Conservation (phyloP, 1,140 invertebrate species). For the Zaprionus camerounensis region DNA sequence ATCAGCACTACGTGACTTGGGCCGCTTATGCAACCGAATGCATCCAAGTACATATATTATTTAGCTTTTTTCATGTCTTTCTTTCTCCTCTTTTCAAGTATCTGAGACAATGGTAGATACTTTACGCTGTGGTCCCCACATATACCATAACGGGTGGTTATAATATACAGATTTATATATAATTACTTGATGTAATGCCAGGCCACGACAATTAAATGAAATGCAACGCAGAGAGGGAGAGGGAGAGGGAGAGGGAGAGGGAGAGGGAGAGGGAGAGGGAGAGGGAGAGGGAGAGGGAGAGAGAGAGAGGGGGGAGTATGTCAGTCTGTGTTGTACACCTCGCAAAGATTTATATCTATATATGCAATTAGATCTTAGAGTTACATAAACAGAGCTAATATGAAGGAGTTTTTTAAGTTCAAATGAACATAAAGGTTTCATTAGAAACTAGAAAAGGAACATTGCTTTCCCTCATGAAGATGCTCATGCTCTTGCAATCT, state of each 20-base stretch:
- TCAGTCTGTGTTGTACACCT: too few species aligned
- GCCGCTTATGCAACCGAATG: slow-evolving; percentile 35
- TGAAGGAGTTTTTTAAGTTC: background rate
- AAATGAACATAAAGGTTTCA: too few species aligned
- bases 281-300: background rate
- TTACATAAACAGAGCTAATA: background rate
- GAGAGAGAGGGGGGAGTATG: too few species aligned
- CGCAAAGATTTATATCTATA: background rate
- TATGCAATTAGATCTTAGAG: background rate
- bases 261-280: background rate
- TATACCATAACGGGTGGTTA: background rate
- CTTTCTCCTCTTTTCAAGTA: background rate
- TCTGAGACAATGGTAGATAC: slow-evolving; percentile 1
- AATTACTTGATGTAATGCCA: background rate
- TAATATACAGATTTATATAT: background rate
- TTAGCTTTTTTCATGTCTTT: slow-evolving; percentile 10
- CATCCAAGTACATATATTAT: slow-evolving; percentile 27
- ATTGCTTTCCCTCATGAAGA: too few species aligned
- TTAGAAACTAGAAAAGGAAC: too few species aligned
- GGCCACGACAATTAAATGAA: background rate
- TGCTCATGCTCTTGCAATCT: too few species aligned
- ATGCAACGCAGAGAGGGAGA: background rate
- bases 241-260: background rate
- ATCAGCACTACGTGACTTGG: slow-evolving; percentile 18
- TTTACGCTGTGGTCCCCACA: background rate